Evolutionary conservation across 1,140 invertebrate genomes (phyloP).

Genomic region (Campoletis sonorensis): DNA sequence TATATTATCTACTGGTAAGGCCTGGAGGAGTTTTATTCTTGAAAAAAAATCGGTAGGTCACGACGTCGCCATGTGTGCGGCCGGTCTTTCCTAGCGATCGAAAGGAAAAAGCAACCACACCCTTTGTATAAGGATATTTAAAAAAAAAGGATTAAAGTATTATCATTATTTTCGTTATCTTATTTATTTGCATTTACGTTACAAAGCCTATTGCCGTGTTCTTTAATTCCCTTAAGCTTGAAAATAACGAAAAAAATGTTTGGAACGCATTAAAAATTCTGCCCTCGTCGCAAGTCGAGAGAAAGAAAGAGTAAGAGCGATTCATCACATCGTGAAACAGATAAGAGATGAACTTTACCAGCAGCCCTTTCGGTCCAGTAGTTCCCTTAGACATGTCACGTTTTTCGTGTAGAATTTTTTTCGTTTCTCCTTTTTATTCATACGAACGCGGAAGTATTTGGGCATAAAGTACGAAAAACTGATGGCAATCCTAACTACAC

Average conservation of each 20-base stretch:
- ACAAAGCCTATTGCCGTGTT: neutral
- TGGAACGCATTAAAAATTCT: constrained; percentile 43
- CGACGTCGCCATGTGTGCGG: constrained; percentile 57
- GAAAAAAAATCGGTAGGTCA: constrained; percentile 56
- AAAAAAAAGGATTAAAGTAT: neutral
- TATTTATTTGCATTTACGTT: constrained; percentile 50
- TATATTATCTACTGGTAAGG: neutral
- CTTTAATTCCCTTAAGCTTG: too few relatives aligned
- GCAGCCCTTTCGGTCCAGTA: constrained; percentile 34
- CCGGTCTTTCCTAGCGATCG: constrained; percentile 29
- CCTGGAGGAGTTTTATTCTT: constrained; percentile 30
- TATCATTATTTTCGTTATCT: constrained; percentile 46
- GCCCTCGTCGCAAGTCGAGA: constrained; percentile 22
- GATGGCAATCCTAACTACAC: constrained; percentile 17
- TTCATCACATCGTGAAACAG: constrained; percentile 31
- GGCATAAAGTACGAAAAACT: constrained; percentile 3
- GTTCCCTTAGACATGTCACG: neutral
- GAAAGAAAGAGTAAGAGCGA: neutral
- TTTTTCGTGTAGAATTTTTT: neutral
- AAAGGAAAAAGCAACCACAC: constrained; percentile 52
- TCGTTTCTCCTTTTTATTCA: constrained; percentile 44
- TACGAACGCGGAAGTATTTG: constrained; percentile 35
- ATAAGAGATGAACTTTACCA: constrained; percentile 49
- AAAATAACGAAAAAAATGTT: too few relatives aligned
- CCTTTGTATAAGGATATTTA: constrained; percentile 33